A percentile compares a stretch with the other conserved stretches of the same genome.
phyloP scores from a whole-genome alignment of 2,113 vertebrate genomes.

The Hystrix brachyura region DNA sequence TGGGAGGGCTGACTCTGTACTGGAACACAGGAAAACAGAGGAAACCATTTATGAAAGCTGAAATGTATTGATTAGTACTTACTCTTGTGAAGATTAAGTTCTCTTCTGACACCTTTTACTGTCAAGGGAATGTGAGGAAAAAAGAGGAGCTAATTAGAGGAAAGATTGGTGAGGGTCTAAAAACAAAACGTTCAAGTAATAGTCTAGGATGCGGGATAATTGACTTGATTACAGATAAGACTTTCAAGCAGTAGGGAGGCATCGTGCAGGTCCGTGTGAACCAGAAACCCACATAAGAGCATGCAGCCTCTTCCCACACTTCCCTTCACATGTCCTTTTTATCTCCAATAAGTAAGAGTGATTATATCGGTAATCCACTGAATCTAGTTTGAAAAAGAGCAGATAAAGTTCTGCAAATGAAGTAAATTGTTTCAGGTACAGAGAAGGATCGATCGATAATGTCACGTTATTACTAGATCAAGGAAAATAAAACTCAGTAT shows the following conservation, averaged over 20 bases:
- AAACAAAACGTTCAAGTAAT: not conserved
- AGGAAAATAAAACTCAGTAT: not conserved
- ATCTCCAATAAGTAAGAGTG: not conserved
- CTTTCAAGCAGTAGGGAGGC: not conserved
- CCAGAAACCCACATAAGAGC: not conserved
- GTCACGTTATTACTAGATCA: not conserved
- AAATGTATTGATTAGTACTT: not conserved
- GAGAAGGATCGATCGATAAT: not conserved
- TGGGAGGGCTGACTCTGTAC: not conserved
- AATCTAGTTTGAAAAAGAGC: not conserved
- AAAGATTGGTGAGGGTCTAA: not conserved
- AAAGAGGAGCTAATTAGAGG: not conserved
- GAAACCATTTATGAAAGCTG: not conserved
- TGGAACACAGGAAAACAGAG: not conserved
- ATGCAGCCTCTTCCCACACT: too few relatives aligned
- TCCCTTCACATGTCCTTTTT: accelerated
- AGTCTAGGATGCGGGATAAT: not conserved
- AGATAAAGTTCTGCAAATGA: not conserved
- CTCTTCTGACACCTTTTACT: not conserved
- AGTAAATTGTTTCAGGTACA: not conserved
- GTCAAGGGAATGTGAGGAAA: not conserved
- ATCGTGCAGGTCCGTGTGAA: not conserved
- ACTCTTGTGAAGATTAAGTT: not conserved
- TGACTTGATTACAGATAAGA: not conserved
- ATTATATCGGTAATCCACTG: not conserved